These are phyloP conservation scores for Drosophila dunni DNA, from an alignment of 1,140 invertebrate species.

Conservation along the genomic window DNA sequence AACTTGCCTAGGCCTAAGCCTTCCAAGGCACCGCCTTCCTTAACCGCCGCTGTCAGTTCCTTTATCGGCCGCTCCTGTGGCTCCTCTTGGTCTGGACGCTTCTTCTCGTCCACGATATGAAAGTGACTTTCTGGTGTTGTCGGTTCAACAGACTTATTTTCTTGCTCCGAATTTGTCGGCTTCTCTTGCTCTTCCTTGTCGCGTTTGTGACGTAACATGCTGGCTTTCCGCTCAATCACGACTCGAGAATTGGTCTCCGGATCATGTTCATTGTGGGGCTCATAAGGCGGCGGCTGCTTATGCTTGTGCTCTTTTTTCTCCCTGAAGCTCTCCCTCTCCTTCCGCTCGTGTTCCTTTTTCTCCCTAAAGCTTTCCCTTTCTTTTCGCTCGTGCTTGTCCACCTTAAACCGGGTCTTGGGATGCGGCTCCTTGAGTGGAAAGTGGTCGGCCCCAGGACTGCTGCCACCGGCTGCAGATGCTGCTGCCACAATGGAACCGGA, in stretches of 20 bases:
- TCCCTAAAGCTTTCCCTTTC: slow-evolving; percentile 58
- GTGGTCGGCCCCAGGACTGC: slow-evolving; percentile 27
- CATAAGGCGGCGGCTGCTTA: slow-evolving; percentile 44
- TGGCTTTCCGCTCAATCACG: slow-evolving; percentile 75
- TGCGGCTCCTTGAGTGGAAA: slow-evolving; percentile 66
- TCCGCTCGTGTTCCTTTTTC: slow-evolving; percentile 46
- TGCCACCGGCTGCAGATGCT: slow-evolving; percentile 24
- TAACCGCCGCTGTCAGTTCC: slow-evolving; percentile 3
- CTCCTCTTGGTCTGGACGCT: slow-evolving; percentile 35
- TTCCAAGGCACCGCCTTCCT: slow-evolving; percentile 28
- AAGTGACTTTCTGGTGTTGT: slow-evolving; percentile 62
- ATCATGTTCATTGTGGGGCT: slow-evolving; percentile 72
- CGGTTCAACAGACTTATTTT: slow-evolving; percentile 23
- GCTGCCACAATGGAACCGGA: slow-evolving; percentile 62
- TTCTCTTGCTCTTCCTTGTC: slow-evolving; percentile 37
- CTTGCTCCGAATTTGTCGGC: slow-evolving; percentile 25
- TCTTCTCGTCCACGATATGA: slow-evolving; percentile 72
- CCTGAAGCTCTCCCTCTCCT: slow-evolving; percentile 37
- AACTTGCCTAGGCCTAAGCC: slow-evolving; percentile 69
- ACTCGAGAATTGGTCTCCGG: slow-evolving; percentile 76
- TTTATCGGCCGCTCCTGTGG: slow-evolving; percentile 38
- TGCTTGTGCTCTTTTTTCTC: slow-evolving; percentile 55
- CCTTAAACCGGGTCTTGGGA: slow-evolving; percentile 73
- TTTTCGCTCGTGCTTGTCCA: slow-evolving; percentile 63
- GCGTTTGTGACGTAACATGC: slow-evolving; percentile 61